A percentile compares a stretch with the other conserved stretches of the same genome.
These are phyloP conservation scores for Tenthredo notha DNA, from an alignment of 2,888 invertebrate species.

Conservation along the genomic window DNA sequence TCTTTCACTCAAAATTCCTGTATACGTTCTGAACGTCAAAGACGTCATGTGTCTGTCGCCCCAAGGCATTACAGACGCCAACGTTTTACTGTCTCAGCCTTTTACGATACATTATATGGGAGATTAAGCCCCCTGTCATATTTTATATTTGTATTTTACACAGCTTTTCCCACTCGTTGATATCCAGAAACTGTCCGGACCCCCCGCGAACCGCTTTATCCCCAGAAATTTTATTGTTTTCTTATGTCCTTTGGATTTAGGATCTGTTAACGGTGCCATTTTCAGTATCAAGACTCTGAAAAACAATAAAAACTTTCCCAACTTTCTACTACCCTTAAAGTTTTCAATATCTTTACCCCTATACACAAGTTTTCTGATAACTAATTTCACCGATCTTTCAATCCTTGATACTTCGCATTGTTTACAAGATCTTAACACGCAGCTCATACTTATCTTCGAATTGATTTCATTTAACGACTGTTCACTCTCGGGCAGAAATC, in stretches of 20 bases:
- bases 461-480: constrained; percentile 67
- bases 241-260: constrained; percentile 55
- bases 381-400: background rate
- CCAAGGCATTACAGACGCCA: constrained; percentile 20
- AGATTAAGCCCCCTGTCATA: constrained; percentile 53
- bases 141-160: constrained; percentile 55
- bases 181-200: background rate
- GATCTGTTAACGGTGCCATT: constrained; percentile 52
- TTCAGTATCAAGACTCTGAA: constrained; percentile 10
- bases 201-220: constrained; percentile 48
- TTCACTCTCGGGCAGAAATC: constrained; percentile 39
- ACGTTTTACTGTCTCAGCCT: constrained; percentile 52
- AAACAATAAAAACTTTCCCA: background rate
- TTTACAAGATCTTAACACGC: constrained; percentile 59
- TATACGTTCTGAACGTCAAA: background rate
- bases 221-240: constrained; percentile 52
- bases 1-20: constrained; percentile 1
- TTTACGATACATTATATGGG: constrained; percentile 56
- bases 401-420: constrained; percentile 44
- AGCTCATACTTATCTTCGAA: constrained; percentile 55
- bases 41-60: constrained; percentile 28
- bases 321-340: background rate
- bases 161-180: constrained; percentile 52
- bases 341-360: too few species aligned
- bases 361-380: background rate